phyloP scores from a whole-genome alignment of 2,797 vertebrate species.

The Sciurus vulgaris region DNA sequence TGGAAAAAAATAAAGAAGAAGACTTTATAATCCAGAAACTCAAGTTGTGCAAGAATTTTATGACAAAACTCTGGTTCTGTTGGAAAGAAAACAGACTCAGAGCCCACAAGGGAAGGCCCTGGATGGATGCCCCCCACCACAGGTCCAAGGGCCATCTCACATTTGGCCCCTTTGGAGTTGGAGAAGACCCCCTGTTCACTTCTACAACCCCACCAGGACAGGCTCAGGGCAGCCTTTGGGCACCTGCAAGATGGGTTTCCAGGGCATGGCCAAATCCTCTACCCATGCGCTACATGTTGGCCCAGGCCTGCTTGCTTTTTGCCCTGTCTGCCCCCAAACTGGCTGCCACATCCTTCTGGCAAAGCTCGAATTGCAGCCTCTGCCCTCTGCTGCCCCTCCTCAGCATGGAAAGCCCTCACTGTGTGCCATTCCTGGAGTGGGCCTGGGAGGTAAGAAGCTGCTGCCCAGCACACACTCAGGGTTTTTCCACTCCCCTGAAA shows the following conservation, averaged over 20 bases:
- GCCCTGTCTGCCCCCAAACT: not conserved
- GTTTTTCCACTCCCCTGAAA: not conserved
- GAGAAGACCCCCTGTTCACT: no score
- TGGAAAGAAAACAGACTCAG: not conserved
- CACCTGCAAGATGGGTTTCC: not conserved
- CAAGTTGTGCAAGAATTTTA: conserved; percentile 33
- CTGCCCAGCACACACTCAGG: accelerated
- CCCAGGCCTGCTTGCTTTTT: not conserved
- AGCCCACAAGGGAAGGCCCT: not conserved
- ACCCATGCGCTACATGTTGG: not conserved
- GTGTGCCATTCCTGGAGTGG: no score
- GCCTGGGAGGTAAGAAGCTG: accelerated
- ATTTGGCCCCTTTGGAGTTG: not conserved
- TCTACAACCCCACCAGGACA: not conserved
- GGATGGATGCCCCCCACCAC: accelerated
- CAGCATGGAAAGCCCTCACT: not conserved
- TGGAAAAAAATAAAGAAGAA: not conserved
- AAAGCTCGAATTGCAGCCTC: not conserved
- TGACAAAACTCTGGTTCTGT: conserved; percentile 30
- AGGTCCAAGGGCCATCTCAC: not conserved
- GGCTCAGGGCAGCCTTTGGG: not conserved
- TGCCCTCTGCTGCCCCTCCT: not conserved
- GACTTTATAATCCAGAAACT: not conserved
- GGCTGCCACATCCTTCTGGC: not conserved
- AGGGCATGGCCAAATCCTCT: not conserved